Percentiles rank a stretch among this genome's conserved stretches.
Evolutionary conservation across 2,888 invertebrate species (phyloP).

Genomic region (Xestoiulus laeticollis): DNA sequence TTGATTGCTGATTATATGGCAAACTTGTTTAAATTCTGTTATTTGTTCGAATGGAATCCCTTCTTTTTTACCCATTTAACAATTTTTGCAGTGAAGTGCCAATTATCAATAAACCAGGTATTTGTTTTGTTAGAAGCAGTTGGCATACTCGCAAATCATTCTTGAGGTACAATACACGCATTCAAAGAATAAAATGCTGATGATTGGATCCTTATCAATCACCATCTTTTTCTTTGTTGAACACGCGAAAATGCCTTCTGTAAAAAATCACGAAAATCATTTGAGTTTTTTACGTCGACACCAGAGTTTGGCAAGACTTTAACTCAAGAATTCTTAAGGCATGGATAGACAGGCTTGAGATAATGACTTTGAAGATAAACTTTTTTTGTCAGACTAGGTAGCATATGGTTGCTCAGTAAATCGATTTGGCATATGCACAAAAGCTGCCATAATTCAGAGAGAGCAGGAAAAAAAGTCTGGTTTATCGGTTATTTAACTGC

Average conservation of each 20-base stretch:
- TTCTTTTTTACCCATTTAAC: background rate
- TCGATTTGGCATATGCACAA: conserved; percentile 14
- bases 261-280: background rate
- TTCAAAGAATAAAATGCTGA: background rate
- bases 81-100: background rate
- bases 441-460: background rate
- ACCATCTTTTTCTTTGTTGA: background rate
- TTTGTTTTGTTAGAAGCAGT: background rate
- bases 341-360: background rate
- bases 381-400: background rate
- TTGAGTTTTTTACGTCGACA: background rate
- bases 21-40: background rate
- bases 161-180: background rate
- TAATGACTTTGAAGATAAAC: background rate
- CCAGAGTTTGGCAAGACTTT: background rate
- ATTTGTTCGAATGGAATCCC: background rate
- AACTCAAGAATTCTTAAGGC: background rate
- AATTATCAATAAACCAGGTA: background rate
- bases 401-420: background rate
- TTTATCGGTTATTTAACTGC: conserved; percentile 33
- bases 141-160: background rate
- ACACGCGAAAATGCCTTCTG: background rate
- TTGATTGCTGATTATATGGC: background rate
- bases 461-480: background rate
- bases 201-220: background rate